Base-by-base conservation (phyloP, 2,888 invertebrate genomes). In the Scaptomyza tumidula region DNA sequence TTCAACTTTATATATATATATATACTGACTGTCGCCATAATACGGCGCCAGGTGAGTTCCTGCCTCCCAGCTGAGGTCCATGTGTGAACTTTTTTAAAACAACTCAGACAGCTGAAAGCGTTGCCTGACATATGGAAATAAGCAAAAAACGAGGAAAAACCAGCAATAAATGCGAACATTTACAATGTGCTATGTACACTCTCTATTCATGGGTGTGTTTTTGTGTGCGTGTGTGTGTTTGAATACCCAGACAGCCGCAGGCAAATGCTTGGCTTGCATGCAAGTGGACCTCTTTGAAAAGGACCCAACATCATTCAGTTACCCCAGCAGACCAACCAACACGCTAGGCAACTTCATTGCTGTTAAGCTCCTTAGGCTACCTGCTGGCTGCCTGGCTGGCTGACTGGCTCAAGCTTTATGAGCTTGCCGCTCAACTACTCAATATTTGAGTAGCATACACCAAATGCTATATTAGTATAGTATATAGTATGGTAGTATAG, bases 191-290 rank as follows among this genome's bases (percentile, higher is more conserved):
- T 37, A 43, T 45, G 45, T 33, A 54, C 39, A 49, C 7, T 14
- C 14, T 59, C 55, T 50, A 64, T 57, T 45, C 53, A 37, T 41
- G 41, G 44, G 53, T 27, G 2, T 53, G 7, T 39, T 11, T 33
- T 9, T 14, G 16, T 29, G 13, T 41, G 39, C 31, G 29, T 27
- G 1, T 24, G 46, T 55, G 19, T 49, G 16, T 52, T 33, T 46
- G 55, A 62, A 60, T 54, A 66, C 58, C 64, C 70, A 77, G 78
- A 73, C 78, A 66, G 78, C 78, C 66, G 53, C 63, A 61, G 88
- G 81, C 85, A 48, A 87, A 81, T 81, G 88, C 69, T 78, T 60
- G 54, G 43, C 65, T 81, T 85, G 88, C 81, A 81, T 81, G 81
- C 81, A 70, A 78, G 69, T 63, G 68, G 62, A 86, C 71, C 37